Evolutionary conservation across 2,888 invertebrate species (phyloP), one percentile per base, ranked within the genome.

Genomic region (Ligdia adustata): DNA sequence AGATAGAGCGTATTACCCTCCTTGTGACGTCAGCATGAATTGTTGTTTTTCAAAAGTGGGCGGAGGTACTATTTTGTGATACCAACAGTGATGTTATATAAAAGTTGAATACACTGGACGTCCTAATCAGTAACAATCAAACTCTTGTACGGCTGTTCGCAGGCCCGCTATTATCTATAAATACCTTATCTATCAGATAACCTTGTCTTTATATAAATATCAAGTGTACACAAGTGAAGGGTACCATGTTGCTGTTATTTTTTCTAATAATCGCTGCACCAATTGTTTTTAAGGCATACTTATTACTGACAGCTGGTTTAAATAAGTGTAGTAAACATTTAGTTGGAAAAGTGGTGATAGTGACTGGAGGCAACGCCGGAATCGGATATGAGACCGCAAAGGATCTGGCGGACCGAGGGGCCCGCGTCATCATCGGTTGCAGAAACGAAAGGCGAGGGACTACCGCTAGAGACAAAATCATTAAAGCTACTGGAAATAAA

Each of bases 351-450:
- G 95, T 95, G 2, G 95, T 95, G n/a, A 91, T 97, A 38, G 92
- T 97, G 20, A 97, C 97, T 6, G 97, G 97, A 12, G 95, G 94
- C 35, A 97, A 94, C 58, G 92, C 93, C 55, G 97, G 96, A 4
- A 95, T 96, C 63, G 96, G 96, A 26, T 94, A 92, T 64, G 95
- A 95, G 71, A 95, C 95, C 0, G 93, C 94, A 0, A 91, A 91
- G 56, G 93, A 95, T 66, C 70, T 95, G 38, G 95, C 95, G 0
- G 92, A 91, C 47, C 88, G 94, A 66, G 95, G 95, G 9, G 96
- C 95, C 0, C 91, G 92, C 48, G 91, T 97, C 3, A 94, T 97
- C 37, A 90, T 97, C 91, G 97, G 95, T 0, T 96, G 96, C 75
- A 91, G 96, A 57, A 94, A 95, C 69, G 72, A 94, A 50, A 92